Evolutionary conservation across 2,113 vertebrate species (phyloP).

Genomic region (Acanthochromis polyacanthus): DNA sequence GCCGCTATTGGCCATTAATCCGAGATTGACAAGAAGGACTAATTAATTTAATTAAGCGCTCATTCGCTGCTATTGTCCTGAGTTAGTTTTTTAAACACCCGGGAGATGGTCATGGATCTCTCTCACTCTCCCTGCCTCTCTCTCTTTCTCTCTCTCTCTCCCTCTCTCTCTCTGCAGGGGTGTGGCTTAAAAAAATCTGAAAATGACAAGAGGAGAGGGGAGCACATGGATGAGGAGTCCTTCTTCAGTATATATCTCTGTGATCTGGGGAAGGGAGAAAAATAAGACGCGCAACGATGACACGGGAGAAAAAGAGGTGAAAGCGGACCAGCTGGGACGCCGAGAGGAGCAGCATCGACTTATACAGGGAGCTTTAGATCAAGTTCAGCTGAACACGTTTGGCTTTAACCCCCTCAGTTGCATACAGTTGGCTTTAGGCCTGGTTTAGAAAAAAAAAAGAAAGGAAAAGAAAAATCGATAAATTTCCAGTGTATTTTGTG

Average conservation of each 20-base stretch:
- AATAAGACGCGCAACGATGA: slow-evolving; percentile 71
- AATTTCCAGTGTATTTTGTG: neutral
- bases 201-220: slow-evolving; percentile 80
- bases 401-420: slow-evolving; percentile 31
- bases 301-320: slow-evolving; percentile 48
- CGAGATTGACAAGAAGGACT: slow-evolving; percentile 92
- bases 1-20: slow-evolving; percentile 90
- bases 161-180: slow-evolving; percentile 84
- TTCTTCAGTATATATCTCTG: slow-evolving; percentile 76
- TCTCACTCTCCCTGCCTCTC: slow-evolving; percentile 54
- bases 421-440: slow-evolving; percentile 54
- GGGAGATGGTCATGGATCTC: slow-evolving; percentile 82
- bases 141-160: slow-evolving; percentile 49
- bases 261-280: slow-evolving; percentile 63
- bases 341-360: slow-evolving; percentile 42
- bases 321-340: slow-evolving; percentile 59
- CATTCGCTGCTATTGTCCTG: slow-evolving; percentile 89
- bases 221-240: slow-evolving; percentile 79
- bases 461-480: too few species aligned
- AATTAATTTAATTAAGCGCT: slow-evolving; percentile 96
- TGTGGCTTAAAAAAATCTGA: slow-evolving; percentile 85
- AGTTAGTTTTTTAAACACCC: slow-evolving; percentile 89
- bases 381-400: slow-evolving; percentile 55
- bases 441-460: neutral
- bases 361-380: slow-evolving; percentile 38